phyloP scores from a whole-genome alignment of 2,113 vertebrate genomes.

The Chamaetylas fuelleborni region DNA sequence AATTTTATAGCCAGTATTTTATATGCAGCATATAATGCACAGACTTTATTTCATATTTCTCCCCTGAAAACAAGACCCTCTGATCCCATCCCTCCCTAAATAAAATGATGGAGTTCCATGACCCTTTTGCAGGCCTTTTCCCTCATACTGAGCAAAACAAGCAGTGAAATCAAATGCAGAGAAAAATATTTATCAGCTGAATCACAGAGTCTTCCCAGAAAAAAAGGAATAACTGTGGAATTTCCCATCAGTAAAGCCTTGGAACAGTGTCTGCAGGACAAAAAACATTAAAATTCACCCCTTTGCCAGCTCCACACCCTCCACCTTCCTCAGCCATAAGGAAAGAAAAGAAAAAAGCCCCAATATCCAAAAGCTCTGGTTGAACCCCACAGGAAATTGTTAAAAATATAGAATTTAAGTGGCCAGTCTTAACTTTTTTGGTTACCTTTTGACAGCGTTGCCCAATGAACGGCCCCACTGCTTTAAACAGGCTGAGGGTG shows the following conservation, averaged over 20 bases:
- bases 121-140: not conserved
- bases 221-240: not conserved
- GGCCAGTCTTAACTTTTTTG: not conserved
- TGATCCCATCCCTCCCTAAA: not conserved
- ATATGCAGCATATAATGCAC: not conserved
- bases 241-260: not conserved
- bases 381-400: not conserved
- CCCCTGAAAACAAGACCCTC: not conserved
- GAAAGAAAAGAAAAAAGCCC: not conserved
- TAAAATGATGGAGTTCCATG: not conserved
- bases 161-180: not conserved
- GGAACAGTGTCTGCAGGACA: not conserved
- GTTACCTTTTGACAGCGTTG: not conserved
- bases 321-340: not conserved
- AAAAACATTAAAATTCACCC: not conserved
- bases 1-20: not conserved
- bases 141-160: not conserved
- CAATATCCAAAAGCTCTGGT: not conserved
- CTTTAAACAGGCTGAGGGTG: not conserved
- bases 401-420: not conserved
- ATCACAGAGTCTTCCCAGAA: not conserved
- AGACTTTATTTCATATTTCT: not conserved
- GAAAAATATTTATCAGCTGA: not conserved
- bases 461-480: not conserved
- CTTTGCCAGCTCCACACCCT: not conserved